Evolutionary conservation across 2,797 vertebrate genomes (phyloP).

Genomic region (Novumbra hubbsi): DNA sequence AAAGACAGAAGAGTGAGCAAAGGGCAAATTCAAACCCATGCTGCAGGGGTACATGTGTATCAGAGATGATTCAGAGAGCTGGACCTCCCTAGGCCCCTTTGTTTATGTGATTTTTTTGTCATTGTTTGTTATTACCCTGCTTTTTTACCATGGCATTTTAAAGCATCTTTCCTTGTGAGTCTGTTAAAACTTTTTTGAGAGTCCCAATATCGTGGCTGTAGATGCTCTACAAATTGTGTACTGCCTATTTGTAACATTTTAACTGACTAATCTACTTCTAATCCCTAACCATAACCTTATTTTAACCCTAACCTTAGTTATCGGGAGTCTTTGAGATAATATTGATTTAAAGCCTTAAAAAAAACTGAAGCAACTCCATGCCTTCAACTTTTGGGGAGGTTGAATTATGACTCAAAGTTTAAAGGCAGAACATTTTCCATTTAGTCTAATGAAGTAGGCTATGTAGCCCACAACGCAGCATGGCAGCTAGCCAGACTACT

Average conservation of each 20-base stretch:
- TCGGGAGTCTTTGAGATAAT: constrained; percentile 1
- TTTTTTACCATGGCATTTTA: background rate
- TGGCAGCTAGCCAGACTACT: background rate
- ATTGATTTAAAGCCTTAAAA: background rate
- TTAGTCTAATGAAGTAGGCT: background rate
- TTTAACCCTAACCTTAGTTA: no score
- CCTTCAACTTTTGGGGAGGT: background rate
- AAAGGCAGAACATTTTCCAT: background rate
- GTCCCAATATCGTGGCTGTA: no score
- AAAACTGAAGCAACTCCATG: background rate
- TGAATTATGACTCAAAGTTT: background rate
- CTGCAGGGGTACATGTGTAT: no score
- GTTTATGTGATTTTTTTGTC: background rate
- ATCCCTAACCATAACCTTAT: no score
- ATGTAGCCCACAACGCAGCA: background rate
- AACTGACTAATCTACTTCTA: no score
- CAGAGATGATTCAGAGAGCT: no score
- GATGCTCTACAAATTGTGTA: no score
- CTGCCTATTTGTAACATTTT: no score
- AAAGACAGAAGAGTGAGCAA: no score
- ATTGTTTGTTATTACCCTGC: background rate
- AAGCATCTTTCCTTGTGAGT: background rate
- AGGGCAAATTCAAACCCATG: no score
- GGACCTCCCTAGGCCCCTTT: background rate
- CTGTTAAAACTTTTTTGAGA: no score